Conservation (phyloP, 2,113 vertebrate species). For the Grammomys dolichurus region DNA sequence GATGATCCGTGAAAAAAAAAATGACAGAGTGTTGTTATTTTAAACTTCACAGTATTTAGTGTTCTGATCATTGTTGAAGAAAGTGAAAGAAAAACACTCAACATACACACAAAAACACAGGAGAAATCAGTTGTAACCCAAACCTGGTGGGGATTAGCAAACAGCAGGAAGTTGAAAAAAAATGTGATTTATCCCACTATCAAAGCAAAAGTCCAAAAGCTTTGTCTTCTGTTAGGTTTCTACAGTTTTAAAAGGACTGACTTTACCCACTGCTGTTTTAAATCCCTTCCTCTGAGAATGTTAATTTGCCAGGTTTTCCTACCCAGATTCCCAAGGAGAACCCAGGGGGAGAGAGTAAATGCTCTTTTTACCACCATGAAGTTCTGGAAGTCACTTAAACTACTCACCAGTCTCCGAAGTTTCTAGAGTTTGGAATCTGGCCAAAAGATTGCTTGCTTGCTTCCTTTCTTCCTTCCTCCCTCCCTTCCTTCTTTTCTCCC, state of each 20-base stretch:
- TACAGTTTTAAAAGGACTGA: slow-evolving; percentile 7
- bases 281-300: slow-evolving; percentile 1
- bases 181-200: neutral
- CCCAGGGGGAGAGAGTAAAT: neutral
- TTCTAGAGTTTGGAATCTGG: slow-evolving; percentile 32
- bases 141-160: slow-evolving; percentile 21
- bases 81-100: slow-evolving; percentile 39
- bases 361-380: neutral
- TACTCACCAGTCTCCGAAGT: neutral
- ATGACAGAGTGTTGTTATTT: slow-evolving; percentile 12
- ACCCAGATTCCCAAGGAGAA: neutral
- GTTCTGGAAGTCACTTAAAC: neutral
- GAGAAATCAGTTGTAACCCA: neutral
- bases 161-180: neutral
- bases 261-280: slow-evolving; percentile 17
- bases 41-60: slow-evolving; percentile 32
- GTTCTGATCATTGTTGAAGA: neutral
- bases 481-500: too few relatives aligned
- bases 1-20: neutral
- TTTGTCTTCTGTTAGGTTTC: neutral
- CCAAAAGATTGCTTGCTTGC: neutral
- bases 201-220: neutral
- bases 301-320: slow-evolving; percentile 12
- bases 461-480: neutral
- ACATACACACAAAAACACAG: neutral